Evolutionary conservation across 1,140 invertebrate species (phyloP), one percentile per base, ranked within the genome.

Genomic region (Delia radicum): DNA sequence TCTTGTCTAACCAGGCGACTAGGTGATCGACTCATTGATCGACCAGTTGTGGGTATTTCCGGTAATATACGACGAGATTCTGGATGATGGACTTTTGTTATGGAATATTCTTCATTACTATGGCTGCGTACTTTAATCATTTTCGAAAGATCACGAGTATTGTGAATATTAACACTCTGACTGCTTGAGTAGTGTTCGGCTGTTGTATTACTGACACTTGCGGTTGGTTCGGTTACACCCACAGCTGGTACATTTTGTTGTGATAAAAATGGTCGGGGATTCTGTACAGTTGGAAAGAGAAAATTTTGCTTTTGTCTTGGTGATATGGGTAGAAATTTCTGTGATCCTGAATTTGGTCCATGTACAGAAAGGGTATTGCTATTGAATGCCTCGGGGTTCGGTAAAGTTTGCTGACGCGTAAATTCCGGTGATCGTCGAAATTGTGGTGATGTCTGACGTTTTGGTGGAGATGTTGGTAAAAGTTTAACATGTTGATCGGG

Each of bases 61-160:
- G 85, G 85, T 62, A 86, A 63, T 6, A 86, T 46, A 1, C 85
- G 75, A 0, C 85, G 79, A 69, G 75, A 84, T 77, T 86, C 85
- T 2, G 74, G 13, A 15, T 73, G 75, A 12, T 81, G 77, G 0
- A 77, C 65, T 37, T 86, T 83, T 13, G 78, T 81, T 27, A 83
- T 82, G 5, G 84, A 83, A 69, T 86, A 86, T 74, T 86, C 85
- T 74, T 86, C 85, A 73, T 86, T 86, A 76, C 85, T 86, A 74
- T 86, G 85, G 61, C 85, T 86, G 46, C 85, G 85, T 72, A 86
- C 85, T 78, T 86, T 86, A 18, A 86, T 86, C 85, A 86, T 86
- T 79, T 86, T 86, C 24, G 82, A 76, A 46, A 83, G 82, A 74
- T 85, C 83, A 0, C 83, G 77, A 2, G 81, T 79, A 26, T 83